These are phyloP conservation scores for Watersipora subatra DNA, from an alignment of 1,140 invertebrate genomes.

Conservation along the genomic window DNA sequence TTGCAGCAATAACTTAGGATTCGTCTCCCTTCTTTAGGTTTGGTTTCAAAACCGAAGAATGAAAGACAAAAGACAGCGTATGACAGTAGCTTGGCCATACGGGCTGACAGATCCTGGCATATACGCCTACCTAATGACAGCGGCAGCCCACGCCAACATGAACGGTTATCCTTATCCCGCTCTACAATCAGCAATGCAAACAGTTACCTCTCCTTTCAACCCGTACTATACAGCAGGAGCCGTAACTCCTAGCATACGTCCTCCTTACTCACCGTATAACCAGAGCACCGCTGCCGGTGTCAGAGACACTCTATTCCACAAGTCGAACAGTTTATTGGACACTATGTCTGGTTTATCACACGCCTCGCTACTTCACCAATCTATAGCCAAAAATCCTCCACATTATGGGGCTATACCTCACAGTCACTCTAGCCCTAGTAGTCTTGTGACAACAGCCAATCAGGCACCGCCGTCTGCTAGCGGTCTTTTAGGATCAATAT, in stretches of 20 bases:
- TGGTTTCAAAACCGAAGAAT: slow-evolving; percentile 99
- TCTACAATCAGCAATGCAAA: slow-evolving; percentile 5
- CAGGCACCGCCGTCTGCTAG: not conserved
- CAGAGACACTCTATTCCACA: not conserved
- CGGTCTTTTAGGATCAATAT: not conserved
- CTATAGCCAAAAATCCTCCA: not conserved
- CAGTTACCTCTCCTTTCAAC: slow-evolving; percentile 15
- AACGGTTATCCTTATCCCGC: slow-evolving; percentile 39
- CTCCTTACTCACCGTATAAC: not conserved
- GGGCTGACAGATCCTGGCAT: slow-evolving; percentile 60
- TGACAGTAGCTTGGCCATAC: slow-evolving; percentile 87
- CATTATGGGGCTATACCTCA: no score
- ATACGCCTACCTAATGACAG: slow-evolving; percentile 76
- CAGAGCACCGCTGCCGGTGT: not conserved
- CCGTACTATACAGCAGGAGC: slow-evolving; percentile 11
- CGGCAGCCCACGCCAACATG: slow-evolving; percentile 52
- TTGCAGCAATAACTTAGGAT: no score
- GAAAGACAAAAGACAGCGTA: slow-evolving; percentile 90
- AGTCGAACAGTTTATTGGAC: not conserved
- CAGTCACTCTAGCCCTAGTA: not conserved
- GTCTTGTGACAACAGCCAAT: not conserved
- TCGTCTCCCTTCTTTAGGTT: no score
- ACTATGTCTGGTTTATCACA: not conserved
- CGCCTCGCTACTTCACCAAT: not conserved
- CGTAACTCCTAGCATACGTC: not conserved